Conservation (phyloP, 2,888 invertebrate genomes). For the Parnassius glacialis region DNA sequence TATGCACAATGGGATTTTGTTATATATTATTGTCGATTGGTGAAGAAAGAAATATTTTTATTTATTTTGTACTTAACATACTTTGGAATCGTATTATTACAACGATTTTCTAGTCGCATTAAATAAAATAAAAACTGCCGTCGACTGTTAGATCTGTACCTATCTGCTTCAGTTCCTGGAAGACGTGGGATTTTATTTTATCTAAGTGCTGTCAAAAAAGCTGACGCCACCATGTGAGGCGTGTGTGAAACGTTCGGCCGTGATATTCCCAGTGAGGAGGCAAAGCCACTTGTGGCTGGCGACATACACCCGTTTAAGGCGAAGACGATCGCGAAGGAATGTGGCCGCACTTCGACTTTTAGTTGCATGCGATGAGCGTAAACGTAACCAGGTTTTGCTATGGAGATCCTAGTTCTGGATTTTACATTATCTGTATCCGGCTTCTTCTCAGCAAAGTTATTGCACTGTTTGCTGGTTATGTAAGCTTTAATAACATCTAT, state of each 20-base stretch:
- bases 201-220: slow-evolving; percentile 56
- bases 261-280: slow-evolving; percentile 58
- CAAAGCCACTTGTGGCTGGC: slow-evolving; percentile 57
- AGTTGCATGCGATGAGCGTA: slow-evolving; percentile 38
- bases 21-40: too few species aligned
- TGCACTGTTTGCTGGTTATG: background rate
- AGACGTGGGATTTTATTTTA: slow-evolving; percentile 41
- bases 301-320: slow-evolving; percentile 66
- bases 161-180: slow-evolving; percentile 17
- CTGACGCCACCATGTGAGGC: slow-evolving; percentile 52
- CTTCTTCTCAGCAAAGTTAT: background rate
- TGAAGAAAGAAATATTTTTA: too few species aligned
- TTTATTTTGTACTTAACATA: too few species aligned
- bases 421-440: slow-evolving; percentile 12
- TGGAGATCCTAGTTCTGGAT: slow-evolving; percentile 10
- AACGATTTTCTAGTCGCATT: background rate
- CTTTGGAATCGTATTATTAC: background rate
- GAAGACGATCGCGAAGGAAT: slow-evolving; percentile 72
- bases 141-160: slow-evolving; percentile 4
- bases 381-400: slow-evolving; percentile 18
- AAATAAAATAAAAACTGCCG: slow-evolving; percentile 12
- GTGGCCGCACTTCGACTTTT: slow-evolving; percentile 42
- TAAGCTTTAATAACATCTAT: background rate
- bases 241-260: slow-evolving; percentile 65
- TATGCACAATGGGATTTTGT: too few species aligned